phyloP scores from a whole-genome alignment of 2,113 vertebrate genomes.

The Alectura lathami region DNA sequence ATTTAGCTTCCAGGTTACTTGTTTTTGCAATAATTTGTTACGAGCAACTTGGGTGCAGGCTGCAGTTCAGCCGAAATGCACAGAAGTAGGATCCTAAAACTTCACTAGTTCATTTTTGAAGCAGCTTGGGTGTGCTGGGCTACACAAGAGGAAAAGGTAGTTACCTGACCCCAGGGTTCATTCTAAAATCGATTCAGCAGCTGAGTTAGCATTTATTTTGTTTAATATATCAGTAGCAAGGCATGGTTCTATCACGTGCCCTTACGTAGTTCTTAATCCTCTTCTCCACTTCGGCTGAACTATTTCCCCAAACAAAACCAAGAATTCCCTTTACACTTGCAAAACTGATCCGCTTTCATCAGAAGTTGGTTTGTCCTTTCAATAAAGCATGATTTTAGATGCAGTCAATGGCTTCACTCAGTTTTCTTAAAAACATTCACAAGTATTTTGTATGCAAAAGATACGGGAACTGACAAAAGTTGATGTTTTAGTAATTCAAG shows the following conservation, averaged over 20 bases:
- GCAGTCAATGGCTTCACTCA: not conserved
- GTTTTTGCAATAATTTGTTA: not conserved
- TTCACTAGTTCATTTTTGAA: not conserved
- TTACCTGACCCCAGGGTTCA: not conserved
- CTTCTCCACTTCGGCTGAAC: not conserved
- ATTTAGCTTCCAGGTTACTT: not conserved
- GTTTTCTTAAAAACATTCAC: not conserved
- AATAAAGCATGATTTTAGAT: slow-evolving; percentile 21
- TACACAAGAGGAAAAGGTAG: not conserved
- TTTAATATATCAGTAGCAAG: not conserved
- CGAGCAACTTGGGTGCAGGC: not conserved
- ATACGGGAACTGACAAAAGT: not conserved
- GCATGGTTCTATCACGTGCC: not conserved
- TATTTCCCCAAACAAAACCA: not conserved
- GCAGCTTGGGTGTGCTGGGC: not conserved
- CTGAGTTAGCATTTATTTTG: not conserved
- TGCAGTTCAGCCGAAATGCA: not conserved
- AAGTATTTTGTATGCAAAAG: not conserved
- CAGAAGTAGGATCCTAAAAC: not conserved
- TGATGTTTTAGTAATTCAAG: not conserved
- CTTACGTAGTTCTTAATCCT: not conserved
- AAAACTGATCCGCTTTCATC: slow-evolving; percentile 22
- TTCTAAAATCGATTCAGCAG: not conserved
- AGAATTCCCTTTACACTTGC: not conserved
- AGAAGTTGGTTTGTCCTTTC: slow-evolving; percentile 36